Evolutionary conservation across 2,888 invertebrate genomes (phyloP).

Genomic region (Patella caerulea): DNA sequence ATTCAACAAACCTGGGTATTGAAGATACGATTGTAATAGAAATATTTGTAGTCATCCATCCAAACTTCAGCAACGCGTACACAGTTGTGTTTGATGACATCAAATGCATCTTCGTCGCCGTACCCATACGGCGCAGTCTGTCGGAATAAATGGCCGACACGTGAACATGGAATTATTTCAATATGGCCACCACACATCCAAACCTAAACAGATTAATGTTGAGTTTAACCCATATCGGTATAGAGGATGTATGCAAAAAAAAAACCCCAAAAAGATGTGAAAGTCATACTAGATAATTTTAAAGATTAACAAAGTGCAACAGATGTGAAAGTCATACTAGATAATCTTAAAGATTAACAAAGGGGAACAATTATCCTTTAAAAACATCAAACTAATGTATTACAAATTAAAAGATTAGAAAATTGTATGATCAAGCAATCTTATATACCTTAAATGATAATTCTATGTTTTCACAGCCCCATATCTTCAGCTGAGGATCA

Average conservation of each 20-base stretch:
- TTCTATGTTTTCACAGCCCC: constrained; percentile 98
- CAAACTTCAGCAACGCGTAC: constrained; percentile 93
- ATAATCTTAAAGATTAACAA: not conserved
- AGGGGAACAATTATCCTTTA: too few species aligned
- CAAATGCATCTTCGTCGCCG: constrained; percentile 82
- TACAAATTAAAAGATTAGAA: too few species aligned
- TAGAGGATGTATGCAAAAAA: too few species aligned
- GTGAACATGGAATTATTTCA: constrained; percentile 92
- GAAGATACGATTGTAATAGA: constrained; percentile 36
- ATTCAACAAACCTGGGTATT: constrained; percentile 18
- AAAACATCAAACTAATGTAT: too few species aligned
- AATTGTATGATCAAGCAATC: too few species aligned
- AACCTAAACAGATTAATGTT: constrained; percentile 75
- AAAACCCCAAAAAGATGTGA: not conserved
- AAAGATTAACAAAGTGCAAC: not conserved
- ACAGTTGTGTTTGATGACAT: constrained; percentile 91
- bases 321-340: not conserved
- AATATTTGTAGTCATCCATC: constrained; percentile 88
- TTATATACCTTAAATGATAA: constrained; percentile 84
- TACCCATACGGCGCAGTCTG: constrained; percentile 85
- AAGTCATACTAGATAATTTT: not conserved
- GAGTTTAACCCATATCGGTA: not conserved
- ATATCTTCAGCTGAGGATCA: constrained; percentile 94
- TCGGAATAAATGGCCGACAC: constrained; percentile 95
- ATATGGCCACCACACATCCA: constrained; percentile 97